These are phyloP conservation scores for Platyura marginata DNA, from an alignment of 1,140 invertebrate genomes.

Conservation along the genomic window DNA sequence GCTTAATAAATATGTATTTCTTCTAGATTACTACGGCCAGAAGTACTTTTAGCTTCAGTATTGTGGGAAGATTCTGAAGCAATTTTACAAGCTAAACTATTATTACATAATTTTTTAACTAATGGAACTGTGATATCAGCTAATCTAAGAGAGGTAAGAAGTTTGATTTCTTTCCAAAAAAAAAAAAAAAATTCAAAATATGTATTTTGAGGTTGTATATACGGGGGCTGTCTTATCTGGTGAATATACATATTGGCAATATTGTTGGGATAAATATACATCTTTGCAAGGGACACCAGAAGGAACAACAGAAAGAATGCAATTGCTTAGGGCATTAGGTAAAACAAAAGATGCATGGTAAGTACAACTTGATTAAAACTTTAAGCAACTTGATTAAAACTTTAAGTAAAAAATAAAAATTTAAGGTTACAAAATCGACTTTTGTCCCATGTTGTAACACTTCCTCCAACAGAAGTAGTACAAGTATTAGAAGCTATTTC, in stretches of 20 bases:
- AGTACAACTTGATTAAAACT: too few species aligned
- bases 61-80: slow-evolving; percentile 23
- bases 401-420: neutral
- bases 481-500: slow-evolving; percentile 46
- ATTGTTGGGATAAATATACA: slow-evolving; percentile 46
- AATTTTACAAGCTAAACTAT: slow-evolving; percentile 20
- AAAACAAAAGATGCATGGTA: slow-evolving; percentile 44
- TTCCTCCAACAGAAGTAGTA: slow-evolving; percentile 48
- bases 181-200: neutral
- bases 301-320: slow-evolving; percentile 44
- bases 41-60: slow-evolving; percentile 19
- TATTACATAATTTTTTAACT: slow-evolving; percentile 19
- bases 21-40: slow-evolving; percentile 16
- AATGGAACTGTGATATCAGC: slow-evolving; percentile 18
- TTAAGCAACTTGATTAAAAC: too few species aligned
- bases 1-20: too few species aligned
- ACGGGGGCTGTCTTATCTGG: slow-evolving; percentile 33
- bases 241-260: slow-evolving; percentile 49
- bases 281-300: slow-evolving; percentile 29
- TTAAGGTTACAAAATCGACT: slow-evolving; percentile 39
- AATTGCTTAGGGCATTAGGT: slow-evolving; percentile 46
- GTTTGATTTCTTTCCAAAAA: neutral
- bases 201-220: slow-evolving; percentile 16
- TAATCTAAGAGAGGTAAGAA: slow-evolving; percentile 19
- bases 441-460: slow-evolving; percentile 40